A percentile compares a stretch with the other conserved stretches of the same genome.
Evolutionary conservation across 2,888 invertebrate genomes (phyloP).

Genomic region (Cyclophora punctaria): DNA sequence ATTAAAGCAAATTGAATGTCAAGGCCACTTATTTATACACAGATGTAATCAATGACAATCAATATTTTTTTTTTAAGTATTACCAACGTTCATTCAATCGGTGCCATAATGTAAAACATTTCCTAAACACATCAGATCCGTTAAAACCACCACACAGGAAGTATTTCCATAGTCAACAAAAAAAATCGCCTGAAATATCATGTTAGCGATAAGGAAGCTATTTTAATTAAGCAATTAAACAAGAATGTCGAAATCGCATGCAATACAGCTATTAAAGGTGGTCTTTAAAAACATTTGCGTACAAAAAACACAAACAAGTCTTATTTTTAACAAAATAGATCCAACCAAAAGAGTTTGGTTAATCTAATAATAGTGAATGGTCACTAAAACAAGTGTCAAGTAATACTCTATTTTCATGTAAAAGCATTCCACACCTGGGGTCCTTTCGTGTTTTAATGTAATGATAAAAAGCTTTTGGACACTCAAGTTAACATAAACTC

Average conservation of each 20-base stretch:
- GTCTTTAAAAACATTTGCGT: slow-evolving; percentile 14
- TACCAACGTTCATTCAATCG: too few species aligned
- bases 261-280: slow-evolving; percentile 35
- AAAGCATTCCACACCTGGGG: slow-evolving; percentile 67
- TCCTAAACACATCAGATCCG: too few species aligned
- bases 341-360: too few species aligned
- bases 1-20: too few species aligned
- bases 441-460: slow-evolving; percentile 62
- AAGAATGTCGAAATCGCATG: slow-evolving; percentile 48
- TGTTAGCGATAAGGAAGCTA: slow-evolving; percentile 36
- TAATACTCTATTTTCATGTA: slow-evolving; percentile 55
- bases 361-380: slow-evolving; percentile 23
- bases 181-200: slow-evolving; percentile 17
- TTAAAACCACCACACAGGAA: neutral
- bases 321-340: too few species aligned
- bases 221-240: slow-evolving; percentile 54
- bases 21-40: too few species aligned
- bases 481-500: slow-evolving; percentile 16
- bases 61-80: too few species aligned
- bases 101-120: too few species aligned
- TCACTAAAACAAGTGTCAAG: slow-evolving; percentile 51
- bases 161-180: slow-evolving; percentile 2
- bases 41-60: too few species aligned
- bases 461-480: slow-evolving; percentile 41
- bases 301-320: too few species aligned